Percentiles rank a stretch among this genome's conserved stretches.
phyloP scores from a whole-genome alignment of 2,113 vertebrate genomes.

The Etia nguti region DNA sequence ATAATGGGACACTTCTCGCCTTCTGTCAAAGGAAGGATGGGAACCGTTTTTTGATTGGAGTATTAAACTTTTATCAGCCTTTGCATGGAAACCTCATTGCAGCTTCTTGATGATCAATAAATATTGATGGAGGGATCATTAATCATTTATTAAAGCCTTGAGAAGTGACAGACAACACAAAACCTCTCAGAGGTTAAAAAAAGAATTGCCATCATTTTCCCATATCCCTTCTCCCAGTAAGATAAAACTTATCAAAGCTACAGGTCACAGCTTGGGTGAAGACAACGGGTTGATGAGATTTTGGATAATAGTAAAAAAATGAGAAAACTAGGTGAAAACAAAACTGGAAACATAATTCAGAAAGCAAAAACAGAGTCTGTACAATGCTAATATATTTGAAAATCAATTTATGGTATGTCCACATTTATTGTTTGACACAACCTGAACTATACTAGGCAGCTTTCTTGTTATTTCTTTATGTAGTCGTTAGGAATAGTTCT shows the following conservation, averaged over 20 bases:
- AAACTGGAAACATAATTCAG: neutral
- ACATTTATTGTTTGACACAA: neutral
- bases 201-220: neutral
- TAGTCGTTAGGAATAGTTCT: neutral
- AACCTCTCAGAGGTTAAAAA: neutral
- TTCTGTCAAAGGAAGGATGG: neutral
- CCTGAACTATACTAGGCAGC: neutral
- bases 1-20: neutral
- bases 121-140: slow-evolving; percentile 59
- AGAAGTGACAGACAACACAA: slow-evolving; percentile 14
- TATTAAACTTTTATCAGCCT: slow-evolving; percentile 58
- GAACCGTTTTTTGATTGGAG: slow-evolving; percentile 39
- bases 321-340: neutral
- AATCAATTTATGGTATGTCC: neutral
- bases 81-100: neutral
- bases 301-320: neutral
- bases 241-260: neutral
- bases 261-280: neutral
- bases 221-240: neutral
- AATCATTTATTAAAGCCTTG: slow-evolving; percentile 46
- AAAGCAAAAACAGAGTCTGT: neutral
- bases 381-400: neutral
- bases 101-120: slow-evolving; percentile 60
- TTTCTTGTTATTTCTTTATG: neutral
- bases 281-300: neutral